These are phyloP conservation scores for Hypolimnas misippus DNA, from an alignment of 2,888 invertebrate species.

Conservation along the genomic window DNA sequence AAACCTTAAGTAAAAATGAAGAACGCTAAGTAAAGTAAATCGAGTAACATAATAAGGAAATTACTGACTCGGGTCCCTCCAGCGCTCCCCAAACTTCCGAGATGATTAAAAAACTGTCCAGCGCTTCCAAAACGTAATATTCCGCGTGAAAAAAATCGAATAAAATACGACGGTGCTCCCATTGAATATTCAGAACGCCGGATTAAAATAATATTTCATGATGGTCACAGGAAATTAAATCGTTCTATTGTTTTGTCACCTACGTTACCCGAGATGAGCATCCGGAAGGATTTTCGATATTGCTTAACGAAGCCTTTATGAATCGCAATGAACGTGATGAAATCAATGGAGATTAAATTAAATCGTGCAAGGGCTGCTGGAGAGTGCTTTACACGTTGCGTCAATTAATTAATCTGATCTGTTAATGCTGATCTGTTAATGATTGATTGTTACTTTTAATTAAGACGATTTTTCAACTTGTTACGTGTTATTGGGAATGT, in stretches of 20 bases:
- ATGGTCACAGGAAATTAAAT: conserved; percentile 73
- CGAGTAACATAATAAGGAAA: too few relatives aligned
- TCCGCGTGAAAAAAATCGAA: conserved; percentile 25
- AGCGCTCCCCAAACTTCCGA: background rate
- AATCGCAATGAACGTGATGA: conserved; percentile 27
- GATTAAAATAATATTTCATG: conserved; percentile 76
- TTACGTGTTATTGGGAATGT: background rate
- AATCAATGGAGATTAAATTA: conserved; percentile 34
- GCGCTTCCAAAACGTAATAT: background rate
- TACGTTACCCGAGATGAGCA: conserved; percentile 28
- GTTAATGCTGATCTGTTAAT: background rate
- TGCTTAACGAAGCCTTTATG: conserved; percentile 38
- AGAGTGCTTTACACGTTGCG: conserved; percentile 21
- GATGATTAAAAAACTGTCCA: background rate
- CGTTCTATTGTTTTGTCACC: conserved; percentile 69
- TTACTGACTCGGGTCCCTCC: too few relatives aligned
- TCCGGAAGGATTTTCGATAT: conserved; percentile 35
- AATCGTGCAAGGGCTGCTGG: conserved; percentile 19
- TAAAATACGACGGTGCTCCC: conserved; percentile 68
- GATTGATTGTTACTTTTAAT: conserved; percentile 4
- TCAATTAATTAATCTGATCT: conserved; percentile 26
- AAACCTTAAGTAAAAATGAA: too few relatives aligned
- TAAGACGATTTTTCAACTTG: background rate
- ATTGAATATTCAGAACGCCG: conserved; percentile 69
- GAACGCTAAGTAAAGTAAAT: too few relatives aligned